A percentile compares a stretch with the other conserved stretches of the same genome.
These are phyloP conservation scores for Gymnocypris eckloni DNA, from an alignment of 2,797 vertebrate genomes.

Conservation along the genomic window DNA sequence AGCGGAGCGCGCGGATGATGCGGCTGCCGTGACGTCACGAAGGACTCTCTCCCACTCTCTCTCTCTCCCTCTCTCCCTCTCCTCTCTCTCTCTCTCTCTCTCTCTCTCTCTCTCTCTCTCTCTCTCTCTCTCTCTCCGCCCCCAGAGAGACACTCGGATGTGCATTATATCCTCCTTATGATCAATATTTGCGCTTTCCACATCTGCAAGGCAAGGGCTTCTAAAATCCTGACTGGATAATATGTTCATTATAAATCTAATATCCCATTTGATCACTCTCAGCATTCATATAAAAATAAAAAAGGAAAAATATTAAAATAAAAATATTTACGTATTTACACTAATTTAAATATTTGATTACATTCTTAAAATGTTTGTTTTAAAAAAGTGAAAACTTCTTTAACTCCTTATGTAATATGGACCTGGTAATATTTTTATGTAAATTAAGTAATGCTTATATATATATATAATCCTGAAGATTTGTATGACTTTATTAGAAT, in stretches of 20 bases:
- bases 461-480: too few species aligned
- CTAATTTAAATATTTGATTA: background rate
- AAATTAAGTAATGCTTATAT: background rate
- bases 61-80: too few species aligned
- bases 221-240: background rate
- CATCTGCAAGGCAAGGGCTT: background rate
- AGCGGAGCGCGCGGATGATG: constrained; percentile 75
- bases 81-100: constrained; percentile 66
- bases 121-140: constrained; percentile 24
- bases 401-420: too few species aligned
- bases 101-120: constrained; percentile 65
- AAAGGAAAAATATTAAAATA: background rate
- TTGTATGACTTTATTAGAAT: too few species aligned
- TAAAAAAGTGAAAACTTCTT: too few species aligned
- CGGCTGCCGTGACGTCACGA: constrained; percentile 82
- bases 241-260: background rate
- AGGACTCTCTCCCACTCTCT: constrained; percentile 65
- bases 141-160: constrained; percentile 3
- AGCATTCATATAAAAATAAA: background rate
- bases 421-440: too few species aligned
- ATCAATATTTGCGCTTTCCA: constrained; percentile 24
- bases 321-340: background rate
- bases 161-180: constrained; percentile 14
- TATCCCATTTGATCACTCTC: background rate
- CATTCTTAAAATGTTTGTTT: background rate